Percentiles rank a stretch among this genome's conserved stretches.
Evolutionary conservation across 2,113 vertebrate species (phyloP).

Genomic region (Indicator maculatus): DNA sequence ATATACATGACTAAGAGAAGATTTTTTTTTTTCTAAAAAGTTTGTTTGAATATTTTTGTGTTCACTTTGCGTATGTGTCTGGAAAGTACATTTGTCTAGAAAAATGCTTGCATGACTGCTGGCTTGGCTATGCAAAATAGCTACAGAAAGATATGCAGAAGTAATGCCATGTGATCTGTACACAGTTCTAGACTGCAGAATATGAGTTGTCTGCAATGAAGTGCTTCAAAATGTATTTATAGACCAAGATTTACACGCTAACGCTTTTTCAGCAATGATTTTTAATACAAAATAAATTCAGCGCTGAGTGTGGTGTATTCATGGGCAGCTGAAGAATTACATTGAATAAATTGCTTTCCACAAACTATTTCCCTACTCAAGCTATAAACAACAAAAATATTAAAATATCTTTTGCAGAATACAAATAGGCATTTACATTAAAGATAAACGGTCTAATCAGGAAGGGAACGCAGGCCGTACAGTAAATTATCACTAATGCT

Average conservation of each 20-base stretch:
- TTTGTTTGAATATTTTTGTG: background rate
- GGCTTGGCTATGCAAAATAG: background rate
- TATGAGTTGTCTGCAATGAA: background rate
- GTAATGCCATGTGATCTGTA: background rate
- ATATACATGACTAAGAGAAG: background rate
- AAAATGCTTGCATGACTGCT: background rate
- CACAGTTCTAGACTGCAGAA: background rate
- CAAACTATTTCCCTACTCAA: background rate
- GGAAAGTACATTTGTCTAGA: background rate
- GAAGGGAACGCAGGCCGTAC: background rate
- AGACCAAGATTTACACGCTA: background rate
- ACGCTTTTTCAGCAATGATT: background rate
- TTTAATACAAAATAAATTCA: slow-evolving; percentile 20
- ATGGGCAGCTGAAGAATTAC: background rate
- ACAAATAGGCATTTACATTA: background rate
- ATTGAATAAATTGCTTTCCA: background rate
- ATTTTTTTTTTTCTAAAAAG: background rate
- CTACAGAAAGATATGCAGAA: background rate
- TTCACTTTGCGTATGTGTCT: background rate
- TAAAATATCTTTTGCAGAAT: background rate
- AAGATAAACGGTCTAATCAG: background rate
- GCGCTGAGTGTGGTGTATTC: background rate
- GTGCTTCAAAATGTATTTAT: background rate
- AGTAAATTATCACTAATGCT: background rate
- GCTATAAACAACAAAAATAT: background rate